Percentiles rank a stretch among this genome's conserved stretches.
Conservation (phyloP, 2,797 vertebrate genomes). For the Enoplosus armatus region DNA sequence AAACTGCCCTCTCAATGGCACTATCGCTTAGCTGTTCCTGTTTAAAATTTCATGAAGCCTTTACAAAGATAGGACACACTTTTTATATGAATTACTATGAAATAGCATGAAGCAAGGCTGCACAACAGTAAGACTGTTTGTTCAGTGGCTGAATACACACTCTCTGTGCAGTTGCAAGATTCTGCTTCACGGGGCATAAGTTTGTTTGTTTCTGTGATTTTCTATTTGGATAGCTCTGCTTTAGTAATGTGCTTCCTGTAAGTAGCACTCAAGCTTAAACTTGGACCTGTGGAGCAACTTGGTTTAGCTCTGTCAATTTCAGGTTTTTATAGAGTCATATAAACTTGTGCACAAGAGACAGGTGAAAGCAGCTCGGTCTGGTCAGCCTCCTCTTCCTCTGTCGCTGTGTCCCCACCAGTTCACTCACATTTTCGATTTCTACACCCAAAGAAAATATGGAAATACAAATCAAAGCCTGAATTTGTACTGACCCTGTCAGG, state of each 20-base stretch:
- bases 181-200: conserved; percentile 23
- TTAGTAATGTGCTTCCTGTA: conserved; percentile 21
- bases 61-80: conserved; percentile 48
- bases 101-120: conserved; percentile 32
- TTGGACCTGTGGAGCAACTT: conserved; percentile 24
- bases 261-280: conserved; percentile 29
- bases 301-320: conserved; percentile 23
- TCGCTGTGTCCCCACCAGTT: conserved; percentile 29
- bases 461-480: conserved; percentile 77
- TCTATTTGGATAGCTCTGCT: conserved; percentile 43
- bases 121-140: conserved; percentile 41
- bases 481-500: conserved; percentile 73
- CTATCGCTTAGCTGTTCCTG: conserved; percentile 47
- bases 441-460: conserved; percentile 58
- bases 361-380: conserved; percentile 5
- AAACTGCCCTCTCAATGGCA: conserved; percentile 45
- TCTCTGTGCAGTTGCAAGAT: conserved; percentile 9
- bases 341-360: conserved; percentile 14
- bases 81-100: conserved; percentile 52
- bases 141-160: conserved; percentile 43
- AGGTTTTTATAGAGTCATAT: conserved; percentile 10
- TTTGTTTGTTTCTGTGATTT: conserved; percentile 52
- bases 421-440: conserved; percentile 41
- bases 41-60: conserved; percentile 60
- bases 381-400: conserved; percentile 24